Evolutionary conservation across 2,113 vertebrate species (phyloP), one percentile per base, ranked within the genome.

Genomic region (Micromys minutus): DNA sequence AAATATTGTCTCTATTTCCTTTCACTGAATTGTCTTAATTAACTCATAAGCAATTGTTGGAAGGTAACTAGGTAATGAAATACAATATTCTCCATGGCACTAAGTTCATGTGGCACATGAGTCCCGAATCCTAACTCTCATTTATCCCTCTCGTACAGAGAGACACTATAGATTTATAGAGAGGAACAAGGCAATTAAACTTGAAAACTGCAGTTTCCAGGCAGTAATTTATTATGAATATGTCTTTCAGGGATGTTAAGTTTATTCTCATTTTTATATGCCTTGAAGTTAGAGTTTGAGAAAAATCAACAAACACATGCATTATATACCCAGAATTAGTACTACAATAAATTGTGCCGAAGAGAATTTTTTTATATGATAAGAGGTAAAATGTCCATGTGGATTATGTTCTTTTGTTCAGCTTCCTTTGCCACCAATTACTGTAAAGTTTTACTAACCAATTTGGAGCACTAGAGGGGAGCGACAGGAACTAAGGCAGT

Each of bases 281-380:
- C 91, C 95, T 96, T 59, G 29, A 96, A 96, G 95, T 87, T 69
- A 91, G 63, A 93, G 87, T 97, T 95, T 94, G 94, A 96, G 96
- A 96, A 97, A 97, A 95, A 97, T 90, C 96, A 97, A 96, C 97
- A 97, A 97, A 97, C 85, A 81, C 90, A 96, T 86, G 94, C 95
- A 93, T 96, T 97, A 96, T 96, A 97, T 97, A 96, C 72, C 72
- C 69, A 65, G 67, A 55, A 77, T 92, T 85, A 94, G 74, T 92
- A n/a, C 88, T 86, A 83, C 72, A 90, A 96, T 97, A 96, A 96
- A 97, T 97, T 97, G 81, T 96, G 88, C 87, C 88, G 65, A 92
- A 91, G 90, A 96, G 39, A 88, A 77, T 86, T 74, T 86, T 74
- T 94, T 96, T 92, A 55, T 86, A 29, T 74, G 87, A 77, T 67